Percentiles rank a stretch among this genome's conserved stretches.
These are phyloP conservation scores for Phylloscopus collybita DNA, from an alignment of 2,797 vertebrate genomes.

Conservation along the genomic window DNA sequence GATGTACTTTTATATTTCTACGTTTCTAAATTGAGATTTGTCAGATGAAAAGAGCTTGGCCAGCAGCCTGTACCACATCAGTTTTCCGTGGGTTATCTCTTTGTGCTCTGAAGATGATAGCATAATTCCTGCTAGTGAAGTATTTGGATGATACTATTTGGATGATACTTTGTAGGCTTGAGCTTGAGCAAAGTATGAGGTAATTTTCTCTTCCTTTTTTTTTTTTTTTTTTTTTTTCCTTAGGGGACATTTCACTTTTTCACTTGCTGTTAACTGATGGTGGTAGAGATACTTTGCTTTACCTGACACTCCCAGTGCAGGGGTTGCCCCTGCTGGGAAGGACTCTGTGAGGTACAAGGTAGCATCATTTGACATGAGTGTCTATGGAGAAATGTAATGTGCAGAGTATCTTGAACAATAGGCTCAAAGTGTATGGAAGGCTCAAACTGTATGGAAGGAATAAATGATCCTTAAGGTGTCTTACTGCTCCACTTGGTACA, in stretches of 20 bases:
- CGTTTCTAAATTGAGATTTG: not conserved
- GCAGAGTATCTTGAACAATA: not conserved
- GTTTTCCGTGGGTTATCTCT: not conserved
- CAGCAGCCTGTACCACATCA: not conserved
- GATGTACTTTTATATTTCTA: not conserved
- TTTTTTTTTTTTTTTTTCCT: no score
- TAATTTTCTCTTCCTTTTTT: not conserved
- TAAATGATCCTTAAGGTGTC: not conserved
- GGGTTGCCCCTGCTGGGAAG: not conserved
- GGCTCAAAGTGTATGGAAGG: not conserved
- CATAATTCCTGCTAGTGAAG: not conserved
- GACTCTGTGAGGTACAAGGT: fast-evolving
- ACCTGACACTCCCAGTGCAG: not conserved
- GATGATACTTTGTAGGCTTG: not conserved
- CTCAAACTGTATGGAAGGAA: not conserved
- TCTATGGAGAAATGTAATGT: not conserved
- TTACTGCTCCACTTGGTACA: not conserved
- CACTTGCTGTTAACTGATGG: not conserved
- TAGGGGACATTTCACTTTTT: not conserved
- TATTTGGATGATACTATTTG: not conserved
- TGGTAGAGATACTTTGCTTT: not conserved
- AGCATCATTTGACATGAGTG: not conserved
- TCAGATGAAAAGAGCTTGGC: not conserved
- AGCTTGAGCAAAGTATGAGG: not conserved
- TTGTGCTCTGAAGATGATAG: not conserved